A percentile compares a stretch with the other conserved stretches of the same genome.
phyloP scores from a whole-genome alignment of 2,797 vertebrate genomes.

The Chrysocyon brachyurus region DNA sequence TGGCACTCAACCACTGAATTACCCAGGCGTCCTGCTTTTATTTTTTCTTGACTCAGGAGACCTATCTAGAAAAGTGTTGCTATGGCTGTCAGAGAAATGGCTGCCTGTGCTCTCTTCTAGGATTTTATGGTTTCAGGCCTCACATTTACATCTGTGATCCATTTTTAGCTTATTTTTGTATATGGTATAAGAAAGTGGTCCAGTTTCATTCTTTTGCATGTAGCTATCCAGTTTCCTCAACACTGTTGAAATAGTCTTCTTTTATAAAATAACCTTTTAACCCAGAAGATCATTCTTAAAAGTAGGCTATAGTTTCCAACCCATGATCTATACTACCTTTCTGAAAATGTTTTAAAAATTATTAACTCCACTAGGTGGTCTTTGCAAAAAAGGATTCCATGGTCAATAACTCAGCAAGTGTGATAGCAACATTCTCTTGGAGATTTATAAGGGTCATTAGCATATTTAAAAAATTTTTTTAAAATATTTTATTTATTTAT shows the following conservation, averaged over 20 bases:
- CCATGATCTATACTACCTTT: not conserved
- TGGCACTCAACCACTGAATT: too few species aligned
- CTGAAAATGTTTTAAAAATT: constrained; percentile 57
- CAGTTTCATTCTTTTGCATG: not conserved
- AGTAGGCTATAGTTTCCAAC: constrained; percentile 6
- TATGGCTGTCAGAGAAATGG: not conserved
- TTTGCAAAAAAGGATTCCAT: constrained; percentile 46
- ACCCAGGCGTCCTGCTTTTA: too few species aligned
- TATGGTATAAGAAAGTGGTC: not conserved
- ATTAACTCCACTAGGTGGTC: not conserved
- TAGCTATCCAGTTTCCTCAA: not conserved
- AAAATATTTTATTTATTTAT: too few species aligned
- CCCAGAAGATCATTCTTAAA: constrained; percentile 39
- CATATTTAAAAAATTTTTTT: too few species aligned
- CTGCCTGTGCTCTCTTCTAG: not conserved
- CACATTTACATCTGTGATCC: not conserved
- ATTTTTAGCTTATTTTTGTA: not conserved
- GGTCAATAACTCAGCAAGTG: constrained; percentile 36
- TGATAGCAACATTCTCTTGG: not conserved
- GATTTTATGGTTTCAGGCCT: not conserved
- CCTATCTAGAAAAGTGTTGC: not conserved
- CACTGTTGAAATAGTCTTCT: not conserved
- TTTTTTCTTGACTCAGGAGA: not conserved
- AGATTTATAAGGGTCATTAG: constrained; percentile 13
- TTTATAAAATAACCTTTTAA: not conserved